A percentile compares a stretch with the other conserved stretches of the same genome.
Conservation (phyloP, 2,797 vertebrate species). For the Platyrinchus mystaceus region DNA sequence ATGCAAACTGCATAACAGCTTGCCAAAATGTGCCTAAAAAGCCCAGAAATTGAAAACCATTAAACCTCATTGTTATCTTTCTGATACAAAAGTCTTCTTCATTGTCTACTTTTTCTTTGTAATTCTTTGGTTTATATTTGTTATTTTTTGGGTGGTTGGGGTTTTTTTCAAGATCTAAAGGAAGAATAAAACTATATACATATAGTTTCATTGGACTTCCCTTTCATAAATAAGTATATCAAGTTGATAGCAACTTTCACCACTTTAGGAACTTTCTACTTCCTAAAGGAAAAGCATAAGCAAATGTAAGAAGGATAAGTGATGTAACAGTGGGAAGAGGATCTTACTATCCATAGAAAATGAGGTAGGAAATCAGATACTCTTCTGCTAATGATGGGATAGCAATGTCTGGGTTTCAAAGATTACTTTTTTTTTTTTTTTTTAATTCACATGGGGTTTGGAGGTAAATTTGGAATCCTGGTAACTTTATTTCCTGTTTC, state of each 20-base stretch:
- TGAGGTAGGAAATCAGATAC: background rate
- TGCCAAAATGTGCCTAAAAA: background rate
- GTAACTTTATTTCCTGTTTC: background rate
- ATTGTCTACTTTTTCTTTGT: background rate
- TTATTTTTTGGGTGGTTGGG: background rate
- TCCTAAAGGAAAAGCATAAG: background rate
- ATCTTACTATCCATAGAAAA: background rate
- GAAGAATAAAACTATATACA: background rate
- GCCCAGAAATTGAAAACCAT: background rate
- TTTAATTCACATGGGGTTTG: background rate
- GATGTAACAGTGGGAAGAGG: background rate
- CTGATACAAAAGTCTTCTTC: background rate
- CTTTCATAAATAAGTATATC: background rate
- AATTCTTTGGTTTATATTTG: background rate
- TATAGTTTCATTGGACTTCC: background rate
- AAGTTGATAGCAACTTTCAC: background rate
- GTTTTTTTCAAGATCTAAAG: background rate
- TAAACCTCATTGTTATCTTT: background rate
- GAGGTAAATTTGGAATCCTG: background rate
- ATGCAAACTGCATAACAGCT: background rate
- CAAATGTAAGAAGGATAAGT: background rate
- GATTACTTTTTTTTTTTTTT: background rate
- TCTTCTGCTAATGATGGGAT: background rate
- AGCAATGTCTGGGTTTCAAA: background rate
- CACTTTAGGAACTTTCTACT: background rate